These are phyloP conservation scores for Petrophora chlorosata DNA, from an alignment of 2,888 invertebrate species.

Conservation along the genomic window DNA sequence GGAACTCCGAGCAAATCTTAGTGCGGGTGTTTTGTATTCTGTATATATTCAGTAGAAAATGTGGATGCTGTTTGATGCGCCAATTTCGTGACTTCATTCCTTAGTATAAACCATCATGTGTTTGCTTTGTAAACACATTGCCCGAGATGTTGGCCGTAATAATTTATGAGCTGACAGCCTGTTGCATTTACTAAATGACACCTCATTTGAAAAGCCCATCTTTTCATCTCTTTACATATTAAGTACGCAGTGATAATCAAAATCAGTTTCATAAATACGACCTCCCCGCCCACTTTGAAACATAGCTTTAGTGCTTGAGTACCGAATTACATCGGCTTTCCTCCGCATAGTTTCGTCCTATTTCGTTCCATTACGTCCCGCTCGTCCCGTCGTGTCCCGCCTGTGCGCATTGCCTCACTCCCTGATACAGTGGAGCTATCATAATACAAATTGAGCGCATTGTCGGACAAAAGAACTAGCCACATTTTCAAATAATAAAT, in stretches of 20 bases:
- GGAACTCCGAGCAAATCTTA: neutral
- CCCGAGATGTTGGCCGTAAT: slow-evolving; percentile 11
- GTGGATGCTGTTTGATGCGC: neutral
- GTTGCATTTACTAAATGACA: slow-evolving; percentile 16
- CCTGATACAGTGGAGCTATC: slow-evolving; percentile 37
- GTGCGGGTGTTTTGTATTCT: neutral
- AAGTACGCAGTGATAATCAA: slow-evolving; percentile 1
- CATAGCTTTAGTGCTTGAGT: neutral
- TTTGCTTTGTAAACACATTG: slow-evolving; percentile 16
- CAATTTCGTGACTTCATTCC: slow-evolving; percentile 7
- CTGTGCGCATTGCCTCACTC: slow-evolving; percentile 28
- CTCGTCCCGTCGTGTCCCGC: slow-evolving; percentile 18
- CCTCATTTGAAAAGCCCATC: slow-evolving; percentile 7
- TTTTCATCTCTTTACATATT: too few species aligned
- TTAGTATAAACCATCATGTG: slow-evolving; percentile 16
- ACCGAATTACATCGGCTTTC: slow-evolving; percentile 9
- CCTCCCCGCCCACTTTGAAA: neutral
- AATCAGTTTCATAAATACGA: slow-evolving; percentile 7
- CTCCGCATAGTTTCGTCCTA: slow-evolving; percentile 7
- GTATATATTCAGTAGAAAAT: neutral
- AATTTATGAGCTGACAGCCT: slow-evolving; percentile 19
- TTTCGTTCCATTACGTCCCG: slow-evolving; percentile 25
- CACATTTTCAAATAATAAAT: slow-evolving; percentile 19
- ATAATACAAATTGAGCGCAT: slow-evolving; percentile 47
- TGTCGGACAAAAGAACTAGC: slow-evolving; percentile 41